A percentile compares a stretch with the other conserved stretches of the same genome.
Conservation (phyloP, 2,797 vertebrate species). For the Chelonia mydas region DNA sequence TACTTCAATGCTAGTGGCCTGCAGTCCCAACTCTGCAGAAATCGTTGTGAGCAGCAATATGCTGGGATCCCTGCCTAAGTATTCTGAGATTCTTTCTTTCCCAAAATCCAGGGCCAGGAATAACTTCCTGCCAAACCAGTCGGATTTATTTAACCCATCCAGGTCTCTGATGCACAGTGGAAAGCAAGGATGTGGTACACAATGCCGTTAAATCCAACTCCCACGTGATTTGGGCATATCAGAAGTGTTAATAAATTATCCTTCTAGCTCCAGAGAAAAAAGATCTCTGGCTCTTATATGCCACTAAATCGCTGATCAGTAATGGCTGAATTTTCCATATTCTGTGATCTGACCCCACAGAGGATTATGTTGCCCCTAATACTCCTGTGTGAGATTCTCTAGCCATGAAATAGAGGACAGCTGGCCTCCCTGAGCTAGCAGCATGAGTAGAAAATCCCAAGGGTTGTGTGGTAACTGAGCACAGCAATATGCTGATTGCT, state of each 20-base stretch:
- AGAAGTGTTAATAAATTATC: not conserved
- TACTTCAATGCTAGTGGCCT: not conserved
- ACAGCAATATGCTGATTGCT: not conserved
- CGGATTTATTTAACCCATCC: not conserved
- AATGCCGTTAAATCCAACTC: not conserved
- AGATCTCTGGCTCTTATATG: not conserved
- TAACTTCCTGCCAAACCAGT: not conserved
- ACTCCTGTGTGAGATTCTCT: not conserved
- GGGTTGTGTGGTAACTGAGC: not conserved
- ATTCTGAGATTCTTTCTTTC: not conserved
- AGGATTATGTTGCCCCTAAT: accelerated
- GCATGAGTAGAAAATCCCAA: not conserved
- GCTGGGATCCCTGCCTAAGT: not conserved
- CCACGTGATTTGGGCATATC: not conserved
- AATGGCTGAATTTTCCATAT: not conserved
- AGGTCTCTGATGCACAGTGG: not conserved
- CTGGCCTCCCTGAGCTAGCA: accelerated
- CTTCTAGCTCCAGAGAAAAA: not conserved
- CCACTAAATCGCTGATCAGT: not conserved
- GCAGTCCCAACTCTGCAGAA: not conserved
- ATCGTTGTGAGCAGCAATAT: not conserved
- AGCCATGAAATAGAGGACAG: not conserved
- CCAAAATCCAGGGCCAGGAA: not conserved
- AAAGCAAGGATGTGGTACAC: not conserved
- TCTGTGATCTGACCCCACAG: not conserved